Evolutionary conservation across 2,113 vertebrate genomes (phyloP), one percentile per base, ranked within the genome.

Genomic region (Aptenodytes forsteri): DNA sequence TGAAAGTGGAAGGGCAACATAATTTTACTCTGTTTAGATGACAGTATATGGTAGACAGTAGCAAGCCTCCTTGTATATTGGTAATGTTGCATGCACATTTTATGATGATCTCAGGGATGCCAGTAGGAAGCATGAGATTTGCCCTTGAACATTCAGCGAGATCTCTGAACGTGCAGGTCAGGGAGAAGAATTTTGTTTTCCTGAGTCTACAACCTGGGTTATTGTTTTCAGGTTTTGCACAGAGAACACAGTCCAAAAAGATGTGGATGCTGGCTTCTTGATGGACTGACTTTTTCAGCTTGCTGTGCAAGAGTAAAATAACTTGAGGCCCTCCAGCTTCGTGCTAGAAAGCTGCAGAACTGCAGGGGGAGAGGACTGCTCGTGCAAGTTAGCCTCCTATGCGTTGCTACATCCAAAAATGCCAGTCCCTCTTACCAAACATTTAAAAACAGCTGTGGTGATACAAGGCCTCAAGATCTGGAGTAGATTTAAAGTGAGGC

Each of bases 301-400:
- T 85, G 17, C 10, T 71, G 5, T 71, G 55, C 11, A 65, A 40
- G 49, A 32, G 34, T 29, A 70, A 89, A 80, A 72, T 52, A 55
- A 38, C 23, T 92, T 64, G 1, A 69, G 56, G 15, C 17, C 34
- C 52, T 93, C 46, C 36, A 93, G 54, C 65, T 88, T 90, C 10
- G 2, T 47, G 36, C 40, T 55, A 10, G 40, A 81, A 29, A 52
- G 29, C 50, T 93, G 36, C 61, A 71, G 52, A 88, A 59, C 8
- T 3, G 0, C 1, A 2, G 7, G 4, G 11, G 16, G 8, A 69
- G 36, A 77, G 21, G 34, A 59, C 14, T 64, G 29, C 16, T 58
- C 22, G 1, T 32, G 6, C 7, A 19, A 55, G 17, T 78, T 69
- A 75, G 29, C 29, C 21, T 89, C 15, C 49, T 36, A 66, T 0